These are phyloP conservation scores for Ceratotherium simum DNA, from an alignment of 2,113 vertebrate genomes.

Conservation along the genomic window DNA sequence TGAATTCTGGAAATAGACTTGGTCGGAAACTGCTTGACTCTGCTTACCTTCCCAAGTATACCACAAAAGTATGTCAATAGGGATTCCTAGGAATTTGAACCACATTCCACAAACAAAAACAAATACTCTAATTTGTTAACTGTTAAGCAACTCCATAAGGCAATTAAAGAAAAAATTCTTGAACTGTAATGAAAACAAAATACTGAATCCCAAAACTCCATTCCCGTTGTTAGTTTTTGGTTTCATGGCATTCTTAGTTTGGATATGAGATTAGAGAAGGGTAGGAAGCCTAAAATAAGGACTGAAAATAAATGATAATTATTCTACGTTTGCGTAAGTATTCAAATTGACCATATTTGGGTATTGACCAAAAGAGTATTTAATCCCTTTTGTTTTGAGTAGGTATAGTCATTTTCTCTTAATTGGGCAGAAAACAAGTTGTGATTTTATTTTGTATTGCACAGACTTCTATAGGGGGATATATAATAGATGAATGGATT, in stretches of 20 bases:
- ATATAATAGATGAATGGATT: background rate
- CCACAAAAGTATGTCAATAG: background rate
- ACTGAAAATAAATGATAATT: background rate
- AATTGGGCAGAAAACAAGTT: background rate
- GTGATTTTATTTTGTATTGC: slow-evolving; percentile 23
- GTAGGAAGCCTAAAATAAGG: background rate
- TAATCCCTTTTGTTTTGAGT: background rate
- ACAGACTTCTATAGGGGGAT: background rate
- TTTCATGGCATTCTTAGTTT: background rate
- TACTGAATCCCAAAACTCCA: background rate
- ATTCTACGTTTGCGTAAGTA: background rate
- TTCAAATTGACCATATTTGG: background rate
- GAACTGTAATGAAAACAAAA: slow-evolving; percentile 32
- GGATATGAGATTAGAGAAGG: background rate
- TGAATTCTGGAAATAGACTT: background rate
- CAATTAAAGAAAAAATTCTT: slow-evolving; percentile 12
- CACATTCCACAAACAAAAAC: background rate
- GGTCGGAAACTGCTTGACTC: background rate
- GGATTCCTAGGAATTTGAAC: background rate
- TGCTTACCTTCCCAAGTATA: background rate
- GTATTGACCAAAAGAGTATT: background rate
- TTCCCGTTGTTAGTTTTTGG: background rate
- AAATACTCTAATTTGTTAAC: background rate
- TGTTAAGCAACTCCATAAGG: slow-evolving; percentile 8
- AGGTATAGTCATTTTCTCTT: background rate